Evolutionary conservation across 2,113 vertebrate genomes (phyloP), one percentile per base, ranked within the genome.

Genomic region (Cranoglanis bouderius): DNA sequence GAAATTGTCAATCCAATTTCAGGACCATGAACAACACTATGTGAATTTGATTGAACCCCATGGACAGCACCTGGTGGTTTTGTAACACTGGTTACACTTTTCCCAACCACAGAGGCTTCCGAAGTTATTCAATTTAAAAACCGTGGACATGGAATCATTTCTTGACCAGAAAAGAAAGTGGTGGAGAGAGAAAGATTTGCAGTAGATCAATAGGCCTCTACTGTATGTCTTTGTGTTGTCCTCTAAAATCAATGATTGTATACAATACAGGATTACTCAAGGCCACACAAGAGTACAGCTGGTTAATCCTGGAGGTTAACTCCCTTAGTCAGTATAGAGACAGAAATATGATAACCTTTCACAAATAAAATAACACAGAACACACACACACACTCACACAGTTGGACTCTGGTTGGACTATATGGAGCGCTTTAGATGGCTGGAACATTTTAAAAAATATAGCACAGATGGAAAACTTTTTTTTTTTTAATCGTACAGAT

Each of bases 201-300:
- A 85, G 19, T 6, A n/a, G 75, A 85, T 88, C 82, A 63, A 74
- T 72, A 57, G 32, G 12, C 4, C n/a, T 35, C 67, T 88, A 75
- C 32, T 32, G 32, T 49, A n/a, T n/a, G 75, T 88, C 83, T 84
- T 35, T 65, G 18, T 38, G 67, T 65, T 74, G 51, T 85, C 75
- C 46, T 88, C 40, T 75, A 40, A 88, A 87, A 90, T 90, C 89
- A 65, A 88, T 90, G 86, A 24, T 40, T 38, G 24, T 63, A 70
- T 88, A 85, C 46, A 61, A 26, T 61, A n/a, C 16, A 21, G 51
- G 51, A 84, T 80, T 43, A 51, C 78, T 53, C 53, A 84, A 51
- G 40, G 67, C 53, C 57, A 38, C 21, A 29, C 14, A 26, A 67
- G 85, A 67, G 82, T 26, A 78, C 74, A 29, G 74, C 74, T 46